Conservation (phyloP, 2,888 invertebrate species). For the Ptilodon capucinus region DNA sequence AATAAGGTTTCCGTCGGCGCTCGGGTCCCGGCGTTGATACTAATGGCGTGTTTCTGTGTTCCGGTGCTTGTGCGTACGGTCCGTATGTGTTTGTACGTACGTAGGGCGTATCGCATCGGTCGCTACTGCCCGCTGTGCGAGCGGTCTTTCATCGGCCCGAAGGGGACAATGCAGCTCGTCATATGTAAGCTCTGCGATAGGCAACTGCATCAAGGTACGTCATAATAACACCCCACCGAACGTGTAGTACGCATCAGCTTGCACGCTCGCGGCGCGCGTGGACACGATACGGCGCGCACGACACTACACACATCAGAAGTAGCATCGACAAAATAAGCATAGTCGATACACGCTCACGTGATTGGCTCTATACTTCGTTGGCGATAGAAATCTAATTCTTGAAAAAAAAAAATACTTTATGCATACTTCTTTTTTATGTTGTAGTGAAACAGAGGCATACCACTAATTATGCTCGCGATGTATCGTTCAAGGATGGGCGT, state of each 20-base stretch:
- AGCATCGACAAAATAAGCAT: not conserved
- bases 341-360: too few species aligned
- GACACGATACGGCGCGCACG: not conserved
- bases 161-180: conserved; percentile 86
- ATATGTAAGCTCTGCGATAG: conserved; percentile 83
- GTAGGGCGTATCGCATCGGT: conserved; percentile 86
- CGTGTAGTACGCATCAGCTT: conserved; percentile 42
- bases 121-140: conserved; percentile 88
- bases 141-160: conserved; percentile 86
- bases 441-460: too few species aligned
- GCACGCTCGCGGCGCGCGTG: conserved; percentile 8
- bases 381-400: too few species aligned
- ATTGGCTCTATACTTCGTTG: too few species aligned
- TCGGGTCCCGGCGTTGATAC: conserved; percentile 56
- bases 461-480: too few species aligned
- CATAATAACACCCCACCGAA: conserved; percentile 47
- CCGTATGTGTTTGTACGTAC: conserved; percentile 75
- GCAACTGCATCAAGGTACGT: conserved; percentile 83
- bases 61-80: conserved; percentile 76
- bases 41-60: conserved; percentile 82
- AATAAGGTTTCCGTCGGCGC: conserved; percentile 45
- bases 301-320: not conserved
- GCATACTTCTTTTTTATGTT: too few species aligned
- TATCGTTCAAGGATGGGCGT: too few species aligned
- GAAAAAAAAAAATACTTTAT: too few species aligned